Evolutionary conservation across 2,113 vertebrate species (phyloP), one percentile per base, ranked within the genome.

Genomic region (Myrmecophaga tridactyla): DNA sequence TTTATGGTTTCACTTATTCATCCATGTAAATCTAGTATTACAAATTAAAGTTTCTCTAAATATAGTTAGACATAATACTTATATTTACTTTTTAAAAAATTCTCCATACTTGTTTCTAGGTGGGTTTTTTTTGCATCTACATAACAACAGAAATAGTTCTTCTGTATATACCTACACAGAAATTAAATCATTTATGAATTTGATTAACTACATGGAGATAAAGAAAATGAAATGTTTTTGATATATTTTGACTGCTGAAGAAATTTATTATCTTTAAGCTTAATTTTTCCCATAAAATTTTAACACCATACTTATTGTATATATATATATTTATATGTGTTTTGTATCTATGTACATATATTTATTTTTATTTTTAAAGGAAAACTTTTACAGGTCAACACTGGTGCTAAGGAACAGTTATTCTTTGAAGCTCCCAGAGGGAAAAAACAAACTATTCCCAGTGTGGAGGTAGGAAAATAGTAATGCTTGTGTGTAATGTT

Each of bases 341-440:
- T 62, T 31, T 93, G 15, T 92, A 67, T 95, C n/a, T n/a, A 41
- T 92, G 41, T 76, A 73, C 8, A 21, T 46, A 11, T 84, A 4
- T 51, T 36, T 34, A 34, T 36, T 73, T 87, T 93, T 36, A 96
- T 96, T 97, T 98, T 97, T 97, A 94, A 97, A 99, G 99, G 99
- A 87, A 99, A 99, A 97, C 99, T 99, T 93, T 98, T 99, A 95
- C 99, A 99, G 97, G 99, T 99, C 96, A 99, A 99, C 98, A 99
- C 99, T 92, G 99, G 99, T 98, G 99, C 99, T 98, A 99, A 99
- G 98, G 99, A 99, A 95, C 99, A 99, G 94, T 98, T 99, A 96
- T 99, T 99, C 97, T 99, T 99, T 86, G 99, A 99, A 98, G 99
- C 99, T 96, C 99, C 99, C 92, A 99, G 99, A 62, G 99, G 99